A percentile compares a stretch with the other conserved stretches of the same genome.
Conservation (phyloP, 2,888 invertebrate species). For the Neelides folsomi region DNA sequence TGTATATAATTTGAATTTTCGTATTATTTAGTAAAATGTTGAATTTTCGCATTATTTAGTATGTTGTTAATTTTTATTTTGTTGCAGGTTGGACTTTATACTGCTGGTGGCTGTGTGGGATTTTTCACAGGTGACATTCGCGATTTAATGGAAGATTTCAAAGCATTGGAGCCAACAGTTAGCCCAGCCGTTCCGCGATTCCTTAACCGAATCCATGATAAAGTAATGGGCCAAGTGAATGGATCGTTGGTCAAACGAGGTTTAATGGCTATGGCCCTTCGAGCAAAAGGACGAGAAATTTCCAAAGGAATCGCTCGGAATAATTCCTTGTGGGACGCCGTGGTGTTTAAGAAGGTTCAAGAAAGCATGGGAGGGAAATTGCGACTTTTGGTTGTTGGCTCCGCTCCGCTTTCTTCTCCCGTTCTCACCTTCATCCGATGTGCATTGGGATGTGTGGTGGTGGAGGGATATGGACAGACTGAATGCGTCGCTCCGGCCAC, state of each 20-base stretch:
- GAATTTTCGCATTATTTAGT: too few relatives aligned
- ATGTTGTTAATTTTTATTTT: too few relatives aligned
- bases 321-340: slow-evolving; percentile 83
- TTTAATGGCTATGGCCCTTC: slow-evolving; percentile 73
- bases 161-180: slow-evolving; percentile 78
- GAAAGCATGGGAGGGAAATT: slow-evolving; percentile 83
- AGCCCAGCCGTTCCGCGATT: slow-evolving; percentile 91
- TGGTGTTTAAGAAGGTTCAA: slow-evolving; percentile 83
- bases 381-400: slow-evolving; percentile 83
- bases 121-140: slow-evolving; percentile 90
- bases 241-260: slow-evolving; percentile 66
- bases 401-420: slow-evolving; percentile 83
- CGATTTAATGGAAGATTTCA: slow-evolving; percentile 55
- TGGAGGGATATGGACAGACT: slow-evolving; percentile 90
- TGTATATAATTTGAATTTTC: too few relatives aligned
- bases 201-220: slow-evolving; percentile 90
- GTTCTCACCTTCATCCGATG: slow-evolving; percentile 87
- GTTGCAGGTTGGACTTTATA: slow-evolving; percentile 67
- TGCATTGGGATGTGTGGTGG: slow-evolving; percentile 77
- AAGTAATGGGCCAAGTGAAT: slow-evolving; percentile 51
- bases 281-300: slow-evolving; percentile 74
- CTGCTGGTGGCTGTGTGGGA: slow-evolving; percentile 87
- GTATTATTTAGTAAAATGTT: too few relatives aligned
- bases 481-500: slow-evolving; percentile 86
- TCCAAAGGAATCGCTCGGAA: slow-evolving; percentile 72